phyloP scores from a whole-genome alignment of 2,888 invertebrate species.

The Geophilus truncorum region DNA sequence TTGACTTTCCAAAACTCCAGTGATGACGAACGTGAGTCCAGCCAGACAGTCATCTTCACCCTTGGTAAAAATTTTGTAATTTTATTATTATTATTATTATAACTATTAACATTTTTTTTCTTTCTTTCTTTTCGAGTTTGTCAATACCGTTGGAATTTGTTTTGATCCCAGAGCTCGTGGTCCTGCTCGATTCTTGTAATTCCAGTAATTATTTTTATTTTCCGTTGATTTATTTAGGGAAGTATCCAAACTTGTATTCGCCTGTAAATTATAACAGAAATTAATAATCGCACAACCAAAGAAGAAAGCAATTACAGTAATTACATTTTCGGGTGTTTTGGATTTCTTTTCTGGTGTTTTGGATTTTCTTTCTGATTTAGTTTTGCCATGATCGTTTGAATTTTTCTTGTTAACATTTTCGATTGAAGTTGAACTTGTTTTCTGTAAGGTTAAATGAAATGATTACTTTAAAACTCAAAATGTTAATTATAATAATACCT shows the following conservation, averaged over 20 bases:
- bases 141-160: constrained; percentile 67
- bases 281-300: too few relatives aligned
- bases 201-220: constrained; percentile 57
- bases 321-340: neutral
- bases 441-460: too few relatives aligned
- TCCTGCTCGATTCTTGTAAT: constrained; percentile 63
- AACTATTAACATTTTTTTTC: neutral
- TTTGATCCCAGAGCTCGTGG: constrained; percentile 78
- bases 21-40: constrained; percentile 56
- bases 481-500: too few relatives aligned
- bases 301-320: too few relatives aligned
- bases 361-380: neutral
- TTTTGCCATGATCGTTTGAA: neutral
- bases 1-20: constrained; percentile 82
- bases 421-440: too few relatives aligned
- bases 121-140: too few relatives aligned
- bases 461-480: too few relatives aligned
- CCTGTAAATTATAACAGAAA: too few relatives aligned
- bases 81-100: neutral
- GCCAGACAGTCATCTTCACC: constrained; percentile 49
- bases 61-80: constrained; percentile 41
- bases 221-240: neutral
- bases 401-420: too few relatives aligned
- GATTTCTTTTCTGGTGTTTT: neutral
- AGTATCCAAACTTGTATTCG: neutral